These are phyloP conservation scores for Drosophila demipolita DNA, from an alignment of 2,888 invertebrate species.

Conservation along the genomic window DNA sequence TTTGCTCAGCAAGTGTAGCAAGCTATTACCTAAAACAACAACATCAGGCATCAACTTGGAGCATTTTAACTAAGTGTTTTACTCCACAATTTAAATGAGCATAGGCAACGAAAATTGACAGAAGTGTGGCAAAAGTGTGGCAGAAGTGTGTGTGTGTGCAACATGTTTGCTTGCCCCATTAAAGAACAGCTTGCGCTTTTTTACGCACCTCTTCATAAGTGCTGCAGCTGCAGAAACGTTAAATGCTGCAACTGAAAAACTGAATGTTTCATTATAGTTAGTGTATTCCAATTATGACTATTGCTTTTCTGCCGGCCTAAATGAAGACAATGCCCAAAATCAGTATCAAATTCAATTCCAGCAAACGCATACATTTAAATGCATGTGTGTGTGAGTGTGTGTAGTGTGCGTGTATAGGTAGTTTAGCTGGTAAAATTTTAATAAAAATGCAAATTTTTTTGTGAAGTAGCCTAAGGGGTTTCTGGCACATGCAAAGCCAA, in stretches of 20 bases:
- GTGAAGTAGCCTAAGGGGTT: constrained; percentile 65
- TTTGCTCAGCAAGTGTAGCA: constrained; percentile 34
- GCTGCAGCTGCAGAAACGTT: neutral
- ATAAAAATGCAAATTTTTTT: constrained; percentile 74
- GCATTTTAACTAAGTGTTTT: constrained; percentile 12
- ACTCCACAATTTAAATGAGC: constrained; percentile 8
- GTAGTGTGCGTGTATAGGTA: constrained; percentile 17
- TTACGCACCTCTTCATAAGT: neutral
- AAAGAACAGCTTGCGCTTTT: neutral
- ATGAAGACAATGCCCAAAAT: constrained; percentile 36
- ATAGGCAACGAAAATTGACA: neutral
- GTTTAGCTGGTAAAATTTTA: constrained; percentile 64
- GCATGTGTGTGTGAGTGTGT: neutral
- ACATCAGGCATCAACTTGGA: constrained; percentile 8
- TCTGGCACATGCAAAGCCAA: constrained; percentile 69
- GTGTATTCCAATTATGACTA: neutral
- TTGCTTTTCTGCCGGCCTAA: neutral
- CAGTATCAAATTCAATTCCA: constrained; percentile 47
- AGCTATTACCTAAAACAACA: constrained; percentile 36
- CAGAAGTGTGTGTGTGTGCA: no score
- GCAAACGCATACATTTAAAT: constrained; percentile 2
- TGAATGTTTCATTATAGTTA: neutral
- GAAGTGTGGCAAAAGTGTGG: neutral
- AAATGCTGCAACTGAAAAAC: neutral
- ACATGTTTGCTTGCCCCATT: neutral